A percentile compares a stretch with the other conserved stretches of the same genome.
Conservation (phyloP, 2,113 vertebrate genomes). For the Hepsetus odoe region DNA sequence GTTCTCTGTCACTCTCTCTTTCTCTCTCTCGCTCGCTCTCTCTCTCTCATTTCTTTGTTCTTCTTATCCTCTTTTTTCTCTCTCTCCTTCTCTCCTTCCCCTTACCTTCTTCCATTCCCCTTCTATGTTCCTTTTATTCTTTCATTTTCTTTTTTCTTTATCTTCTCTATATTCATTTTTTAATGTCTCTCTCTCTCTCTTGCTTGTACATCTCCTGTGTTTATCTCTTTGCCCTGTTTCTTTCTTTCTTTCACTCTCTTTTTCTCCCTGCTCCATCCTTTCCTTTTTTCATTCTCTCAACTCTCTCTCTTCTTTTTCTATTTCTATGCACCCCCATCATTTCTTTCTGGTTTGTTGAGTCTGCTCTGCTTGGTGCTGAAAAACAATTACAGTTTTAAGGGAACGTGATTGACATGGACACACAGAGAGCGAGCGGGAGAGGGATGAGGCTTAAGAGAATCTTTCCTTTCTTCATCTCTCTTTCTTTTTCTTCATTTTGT, state of each 20-base stretch:
- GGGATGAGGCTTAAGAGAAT: conserved; percentile 45
- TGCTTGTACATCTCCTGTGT: not conserved
- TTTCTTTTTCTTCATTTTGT: conserved; percentile 26
- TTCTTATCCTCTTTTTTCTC: not conserved
- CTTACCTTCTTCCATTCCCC: not conserved
- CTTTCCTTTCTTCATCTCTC: conserved; percentile 31
- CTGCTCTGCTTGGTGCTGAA: conserved; percentile 24
- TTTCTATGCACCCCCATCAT: too few relatives aligned
- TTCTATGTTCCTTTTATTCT: not conserved
- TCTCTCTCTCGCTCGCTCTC: conserved; percentile 39
- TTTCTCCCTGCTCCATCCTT: too few relatives aligned
- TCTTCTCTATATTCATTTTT: not conserved
- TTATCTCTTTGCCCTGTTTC: not conserved
- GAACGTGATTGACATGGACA: conserved; percentile 46
- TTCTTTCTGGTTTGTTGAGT: conserved; percentile 34
- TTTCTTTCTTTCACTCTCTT: not conserved
- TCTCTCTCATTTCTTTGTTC: conserved; percentile 22
- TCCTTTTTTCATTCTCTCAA: not conserved
- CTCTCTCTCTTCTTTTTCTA: not conserved
- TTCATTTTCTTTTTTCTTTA: not conserved
- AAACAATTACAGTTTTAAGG: conserved; percentile 41
- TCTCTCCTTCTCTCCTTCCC: not conserved
- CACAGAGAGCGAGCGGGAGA: not conserved
- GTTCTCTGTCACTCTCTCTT: conserved; percentile 22
- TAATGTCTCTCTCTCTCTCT: not conserved